These are phyloP conservation scores for Drosophila mimica DNA, from an alignment of 2,888 invertebrate genomes.

Conservation along the genomic window DNA sequence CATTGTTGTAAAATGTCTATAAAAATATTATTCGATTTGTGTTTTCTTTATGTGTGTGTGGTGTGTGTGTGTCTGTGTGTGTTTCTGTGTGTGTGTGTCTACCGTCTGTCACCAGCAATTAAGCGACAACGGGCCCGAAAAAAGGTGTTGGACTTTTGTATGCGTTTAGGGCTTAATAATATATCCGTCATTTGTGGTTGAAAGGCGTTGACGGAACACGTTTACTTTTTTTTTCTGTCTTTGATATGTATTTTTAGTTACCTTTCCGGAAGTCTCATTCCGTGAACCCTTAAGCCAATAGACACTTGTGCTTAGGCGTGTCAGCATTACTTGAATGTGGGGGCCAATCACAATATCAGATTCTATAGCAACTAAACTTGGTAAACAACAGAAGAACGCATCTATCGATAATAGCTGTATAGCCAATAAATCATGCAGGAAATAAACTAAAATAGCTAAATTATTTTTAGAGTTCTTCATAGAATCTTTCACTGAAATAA, in stretches of 20 bases:
- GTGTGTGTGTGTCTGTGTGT: slow-evolving; percentile 22
- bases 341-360: slow-evolving; percentile 29
- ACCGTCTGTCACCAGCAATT: slow-evolving; percentile 79
- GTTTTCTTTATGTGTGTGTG: slow-evolving; percentile 15
- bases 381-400: background rate
- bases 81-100: slow-evolving; percentile 39
- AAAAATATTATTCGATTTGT: slow-evolving; percentile 80
- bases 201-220: slow-evolving; percentile 42
- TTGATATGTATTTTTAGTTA: slow-evolving; percentile 29
- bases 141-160: slow-evolving; percentile 52
- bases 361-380: slow-evolving; percentile 22
- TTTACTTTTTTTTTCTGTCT: slow-evolving; percentile 2
- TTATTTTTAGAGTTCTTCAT: background rate
- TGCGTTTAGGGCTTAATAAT: slow-evolving; percentile 32
- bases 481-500: background rate
- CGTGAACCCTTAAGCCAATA: slow-evolving; percentile 19
- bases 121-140: slow-evolving; percentile 53
- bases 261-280: slow-evolving; percentile 51
- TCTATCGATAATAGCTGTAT: background rate
- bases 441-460: background rate
- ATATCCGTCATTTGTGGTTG: slow-evolving; percentile 42
- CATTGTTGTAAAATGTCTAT: slow-evolving; percentile 72
- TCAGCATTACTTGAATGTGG: background rate
- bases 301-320: slow-evolving; percentile 21
- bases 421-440: background rate